Conservation (phyloP, 2,113 vertebrate genomes). For the Dipodomys spectabilis region DNA sequence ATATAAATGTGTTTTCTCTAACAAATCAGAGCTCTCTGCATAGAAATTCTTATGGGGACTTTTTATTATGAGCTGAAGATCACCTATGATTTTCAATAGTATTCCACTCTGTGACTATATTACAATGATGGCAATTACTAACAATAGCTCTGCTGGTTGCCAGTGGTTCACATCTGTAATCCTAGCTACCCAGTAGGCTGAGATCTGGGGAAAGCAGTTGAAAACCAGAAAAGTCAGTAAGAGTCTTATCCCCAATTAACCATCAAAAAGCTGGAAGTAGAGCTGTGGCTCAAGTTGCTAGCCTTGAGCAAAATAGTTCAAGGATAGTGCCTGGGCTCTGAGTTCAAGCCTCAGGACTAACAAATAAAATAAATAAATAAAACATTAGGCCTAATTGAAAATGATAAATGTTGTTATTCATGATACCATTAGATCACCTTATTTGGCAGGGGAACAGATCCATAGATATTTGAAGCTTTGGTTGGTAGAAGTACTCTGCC, state of each 20-base stretch:
- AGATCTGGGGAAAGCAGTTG: too few relatives aligned
- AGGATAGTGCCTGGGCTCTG: too few relatives aligned
- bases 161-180: too few relatives aligned
- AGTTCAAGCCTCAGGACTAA: too few relatives aligned
- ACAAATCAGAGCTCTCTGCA: constrained; percentile 15
- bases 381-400: constrained; percentile 7
- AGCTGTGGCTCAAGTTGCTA: too few relatives aligned
- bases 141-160: too few relatives aligned
- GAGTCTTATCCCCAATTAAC: too few relatives aligned
- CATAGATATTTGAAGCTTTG: neutral
- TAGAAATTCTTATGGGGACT: neutral
- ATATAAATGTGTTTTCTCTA: neutral
- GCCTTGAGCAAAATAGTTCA: too few relatives aligned
- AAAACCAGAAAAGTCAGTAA: too few relatives aligned
- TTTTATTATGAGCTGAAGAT: neutral
- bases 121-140: neutral
- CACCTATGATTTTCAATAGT: neutral
- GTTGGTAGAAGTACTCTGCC: neutral
- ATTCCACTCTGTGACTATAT: neutral
- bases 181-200: too few relatives aligned
- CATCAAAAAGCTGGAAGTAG: too few relatives aligned
- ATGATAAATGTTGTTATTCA: neutral
- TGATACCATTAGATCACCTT: neutral
- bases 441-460: neutral
- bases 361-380: neutral